Evolutionary conservation across 2,113 vertebrate species (phyloP).

Genomic region (Chionis minor): DNA sequence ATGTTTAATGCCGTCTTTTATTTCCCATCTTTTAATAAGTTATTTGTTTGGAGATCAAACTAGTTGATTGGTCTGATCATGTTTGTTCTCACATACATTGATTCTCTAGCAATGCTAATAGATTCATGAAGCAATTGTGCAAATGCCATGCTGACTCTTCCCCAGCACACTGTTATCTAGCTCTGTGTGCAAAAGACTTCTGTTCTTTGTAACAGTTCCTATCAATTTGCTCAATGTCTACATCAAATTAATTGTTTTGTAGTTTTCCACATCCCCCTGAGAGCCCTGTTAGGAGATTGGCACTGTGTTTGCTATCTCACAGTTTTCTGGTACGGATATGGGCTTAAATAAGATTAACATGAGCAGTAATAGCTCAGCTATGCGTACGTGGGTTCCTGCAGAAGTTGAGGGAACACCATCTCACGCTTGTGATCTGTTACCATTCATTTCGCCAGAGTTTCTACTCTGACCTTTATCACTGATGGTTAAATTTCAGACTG

Average conservation of each 20-base stretch:
- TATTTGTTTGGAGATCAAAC: neutral
- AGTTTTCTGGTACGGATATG: neutral
- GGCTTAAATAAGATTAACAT: neutral
- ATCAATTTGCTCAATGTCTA: neutral
- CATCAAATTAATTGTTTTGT: neutral
- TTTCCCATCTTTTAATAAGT: neutral
- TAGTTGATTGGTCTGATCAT: neutral
- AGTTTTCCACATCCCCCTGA: neutral
- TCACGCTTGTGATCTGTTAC: neutral
- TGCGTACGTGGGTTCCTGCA: neutral
- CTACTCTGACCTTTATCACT: neutral
- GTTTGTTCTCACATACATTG: neutral
- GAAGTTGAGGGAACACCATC: neutral
- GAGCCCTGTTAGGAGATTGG: neutral
- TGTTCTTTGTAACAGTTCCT: neutral
- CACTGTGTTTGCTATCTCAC: neutral
- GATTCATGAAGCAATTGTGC: neutral
- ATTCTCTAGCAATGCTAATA: neutral
- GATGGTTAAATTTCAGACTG: neutral
- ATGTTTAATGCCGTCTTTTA: neutral
- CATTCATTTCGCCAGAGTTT: neutral
- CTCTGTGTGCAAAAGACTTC: neutral
- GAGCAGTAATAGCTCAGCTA: neutral
- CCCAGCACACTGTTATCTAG: neutral
- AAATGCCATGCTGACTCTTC: neutral